Base-by-base conservation (phyloP, 2,888 invertebrate species). In the Nymphalis urticae region DNA sequence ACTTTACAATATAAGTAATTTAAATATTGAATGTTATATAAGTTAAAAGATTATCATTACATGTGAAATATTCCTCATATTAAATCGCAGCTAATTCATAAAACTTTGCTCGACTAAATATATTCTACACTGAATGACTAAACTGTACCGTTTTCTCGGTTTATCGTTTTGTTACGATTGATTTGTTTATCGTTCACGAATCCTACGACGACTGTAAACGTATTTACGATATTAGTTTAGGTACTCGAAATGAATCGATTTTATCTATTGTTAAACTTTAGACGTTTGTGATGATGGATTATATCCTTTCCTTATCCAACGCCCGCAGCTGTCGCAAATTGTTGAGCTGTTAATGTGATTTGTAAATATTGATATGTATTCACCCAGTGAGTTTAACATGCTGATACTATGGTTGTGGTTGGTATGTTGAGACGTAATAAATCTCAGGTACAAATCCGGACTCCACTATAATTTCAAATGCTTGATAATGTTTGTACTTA, bases 151-250 rank as follows among this genome's bases (percentile, higher is more conserved):
- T 63, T 62, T 42, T 19, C 53, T 32, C 36, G 16, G 24, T 68
- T 67, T 68, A 60, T 68, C 58, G 32, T 32, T 51, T 47, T 68
- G 59, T 59, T 63, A 42, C 42, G 10, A 68, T 64, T 59, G 68
- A 51, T 58, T 65, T 60, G 60, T 62, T 65, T 62, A 65, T 65
- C 64, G 64, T 64, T 61, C 62, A n/a, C 13, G n/a, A 48, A 32
- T 64, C 60, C 60, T 53, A 8, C 32, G 68, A 60, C 36, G 68
- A 64, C 48, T 64, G 60, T 68, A 24, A 64, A 68, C 61, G 60
- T 68, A 64, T 68, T 68, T 68, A 68, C 60, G 64, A 61, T 36
- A 48, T 51, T 63, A 58, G 62, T 63, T 60, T 27, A 63, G 64
- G 24, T 21, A 24, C 10, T 53, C 53, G 27, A 24, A 27, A 62